Evolutionary conservation across 2,888 invertebrate genomes (phyloP).

Genomic region (Platerodrilus igneus): DNA sequence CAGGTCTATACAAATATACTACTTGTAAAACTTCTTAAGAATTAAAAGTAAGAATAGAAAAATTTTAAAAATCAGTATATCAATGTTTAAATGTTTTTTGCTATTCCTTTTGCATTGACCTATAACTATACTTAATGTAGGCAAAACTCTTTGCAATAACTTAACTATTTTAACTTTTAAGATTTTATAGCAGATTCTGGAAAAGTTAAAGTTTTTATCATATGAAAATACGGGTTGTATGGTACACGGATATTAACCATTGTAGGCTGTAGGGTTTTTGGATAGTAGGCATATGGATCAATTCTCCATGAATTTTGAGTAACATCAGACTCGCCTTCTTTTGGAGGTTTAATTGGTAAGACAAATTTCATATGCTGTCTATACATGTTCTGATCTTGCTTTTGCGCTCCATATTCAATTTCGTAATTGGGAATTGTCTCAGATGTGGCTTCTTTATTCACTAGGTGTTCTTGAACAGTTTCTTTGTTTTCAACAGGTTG

Average conservation of each 20-base stretch:
- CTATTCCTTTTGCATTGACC: too few species aligned
- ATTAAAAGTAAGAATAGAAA: too few species aligned
- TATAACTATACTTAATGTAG: too few species aligned
- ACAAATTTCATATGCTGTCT: constrained; percentile 42
- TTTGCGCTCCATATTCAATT: constrained; percentile 15
- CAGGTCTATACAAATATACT: too few species aligned
- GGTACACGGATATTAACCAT: constrained; percentile 39
- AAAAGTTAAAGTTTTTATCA: constrained; percentile 40
- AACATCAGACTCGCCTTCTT: constrained; percentile 23
- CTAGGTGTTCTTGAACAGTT: constrained; percentile 10
- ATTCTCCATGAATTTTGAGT: constrained; percentile 37
- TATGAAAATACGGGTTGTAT: constrained; percentile 41
- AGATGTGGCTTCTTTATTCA: constrained; percentile 2
- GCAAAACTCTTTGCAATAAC: too few species aligned
- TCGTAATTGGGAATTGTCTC: constrained; percentile 17
- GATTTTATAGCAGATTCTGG: too few species aligned
- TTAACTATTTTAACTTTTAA: too few species aligned
- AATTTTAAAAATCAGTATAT: too few species aligned
- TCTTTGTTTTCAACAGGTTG: constrained; percentile 15
- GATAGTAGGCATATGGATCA: constrained; percentile 42
- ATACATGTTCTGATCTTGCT: constrained; percentile 28
- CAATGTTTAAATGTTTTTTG: too few species aligned
- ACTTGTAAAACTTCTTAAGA: too few species aligned
- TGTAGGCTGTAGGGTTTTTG: constrained; percentile 38
- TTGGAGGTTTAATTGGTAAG: constrained; percentile 37